Evolutionary conservation across 2,888 invertebrate species (phyloP), one percentile per base, ranked within the genome.

Genomic region (Ametastegia equiseti): DNA sequence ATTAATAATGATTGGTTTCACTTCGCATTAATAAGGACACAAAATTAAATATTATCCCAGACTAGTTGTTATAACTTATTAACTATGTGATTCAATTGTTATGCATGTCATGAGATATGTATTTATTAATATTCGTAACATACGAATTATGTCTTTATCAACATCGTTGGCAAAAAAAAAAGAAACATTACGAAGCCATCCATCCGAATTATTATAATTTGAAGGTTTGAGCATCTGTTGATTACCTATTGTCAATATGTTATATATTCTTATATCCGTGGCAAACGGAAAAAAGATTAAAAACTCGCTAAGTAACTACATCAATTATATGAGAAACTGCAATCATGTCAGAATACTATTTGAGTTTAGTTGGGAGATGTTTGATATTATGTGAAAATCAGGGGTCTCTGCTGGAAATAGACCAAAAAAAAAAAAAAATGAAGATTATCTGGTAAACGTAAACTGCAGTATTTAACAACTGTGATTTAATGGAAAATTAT

Each of bases 281-380:
- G 54, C 23, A 19, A 54, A 4, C 54, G 23, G 11, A 23, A 54
- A 23, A 19, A 0, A 54, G 19, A 54, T 54, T 50, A 2, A 54
- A 54, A 54, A 11, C 19, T 54, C 54, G 54, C 11, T 23, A 23
- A 19, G 23, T 3, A 54, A 54, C n/a, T n/a, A n/a, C n/a, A n/a
- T n/a, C n/a, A n/a, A n/a, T n/a, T 54, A 11, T 19, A 11, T 19
- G 9, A 54, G 36, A 33, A n/a, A 54, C 50, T 54, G 75, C 33
- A 54, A 75, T 75, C 75, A 75, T 54, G 54, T 75, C 54, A 75
- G 75, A 75, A 33, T 36, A 36, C 50, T 50, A 3, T 36, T 19
- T 54, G 19, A 19, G n/a, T 75, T 75, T 13, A 33, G 11, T 47
- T 47, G 9, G 15, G 47, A 42, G 36, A 75, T 36, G 30, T 54